Base-by-base conservation (phyloP, 2,113 vertebrate genomes). In the Gnathonemus longibarbis region DNA sequence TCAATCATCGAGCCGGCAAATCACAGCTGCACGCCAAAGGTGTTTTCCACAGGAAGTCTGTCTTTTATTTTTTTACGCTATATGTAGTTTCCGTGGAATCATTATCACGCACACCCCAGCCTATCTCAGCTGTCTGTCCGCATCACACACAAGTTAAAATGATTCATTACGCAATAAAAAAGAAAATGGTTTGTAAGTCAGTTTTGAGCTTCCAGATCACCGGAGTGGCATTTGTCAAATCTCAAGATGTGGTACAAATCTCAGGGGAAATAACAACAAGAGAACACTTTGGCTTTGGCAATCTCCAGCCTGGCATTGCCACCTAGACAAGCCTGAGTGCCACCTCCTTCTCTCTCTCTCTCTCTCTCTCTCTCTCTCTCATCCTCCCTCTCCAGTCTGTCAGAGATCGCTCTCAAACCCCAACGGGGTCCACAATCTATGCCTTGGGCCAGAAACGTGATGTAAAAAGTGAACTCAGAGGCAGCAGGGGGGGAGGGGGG, bases 341-440 rank as follows among this genome's bases (percentile, higher is more conserved):
- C 89, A 48, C 24, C n/a, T 50, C 53, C 70, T 1, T 35, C 70
- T 3, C 66, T 15, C 66, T 74, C 27, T 31, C 66, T 31, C 21
- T 15, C 50, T 46, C 49, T n/a, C 58, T n/a, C 21, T 27, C n/a
- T 66, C n/a, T 5, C 27, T 31, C 27, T 2, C 70, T 77, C 11
- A 1, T 35, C 35, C 15, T 35, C n/a, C 45, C n/a, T 49, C 15
- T 24, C 9, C 58, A 77, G 46, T 35, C 45, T 50, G n/a, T 52
- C 58, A 31, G 42, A 27, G 45, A 49, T 42, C 74, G 2, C 56
- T 6, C 45, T 91, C 21, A 84, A 89, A 89, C 42, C 92, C 90
- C 91, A 93, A 91, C 91, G 93, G 92, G 93, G 91, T 92, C 91
- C 93, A 91, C 92, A 91, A 94, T 94, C 93, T 93, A 93, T 91